Base-by-base conservation (phyloP, 2,797 vertebrate species). In the Muraenolepis orangiensis region DNA sequence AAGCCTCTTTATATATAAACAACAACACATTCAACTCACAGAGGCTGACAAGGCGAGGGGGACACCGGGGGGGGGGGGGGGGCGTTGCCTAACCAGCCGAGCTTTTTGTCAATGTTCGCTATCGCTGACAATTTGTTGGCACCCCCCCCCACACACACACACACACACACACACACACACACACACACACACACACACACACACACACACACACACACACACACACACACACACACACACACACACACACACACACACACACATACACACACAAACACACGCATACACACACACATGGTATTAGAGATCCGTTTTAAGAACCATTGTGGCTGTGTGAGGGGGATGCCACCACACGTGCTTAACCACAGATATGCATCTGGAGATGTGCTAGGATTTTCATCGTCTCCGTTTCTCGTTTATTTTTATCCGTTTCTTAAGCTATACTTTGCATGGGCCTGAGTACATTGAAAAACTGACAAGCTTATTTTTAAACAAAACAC, bases 1-100 rank as follows among this genome's bases (percentile, higher is more conserved):
- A n/a, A 82, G 86, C 78, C 87, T 88, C 76, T 85, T 84, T 81
- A 86, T 87, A 87, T 83, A 90, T 88, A 89, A 81, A 90, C 76
- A 85, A 84, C 77, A 84, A 84, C 76, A 81, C 67, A 84, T 76
- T 82, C 74, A 69, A 76, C 78, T 79, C 70, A 82, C 78, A 80
- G 79, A 85, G 72, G 64, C 72, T 82, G 84, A 87, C 79, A 84
- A 81, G 80, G 80, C 81, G 79, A 75, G 31, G 26, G 76, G 78
- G 81, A 82, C 57, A 26, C 57, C 23, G 57, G 77, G 72, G 67
- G 74, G n/a, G n/a, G n/a, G 57, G 77, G 72, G 67, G 74, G 82
- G 78, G 82, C 83, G 76, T 70, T 83, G 81, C 81, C 81, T 80
- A 88, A 84, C 83, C 85, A 90, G 73, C 74, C 82, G 81, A 80